Conservation (phyloP, 1,140 invertebrate species). For the Drosophila auraria region DNA sequence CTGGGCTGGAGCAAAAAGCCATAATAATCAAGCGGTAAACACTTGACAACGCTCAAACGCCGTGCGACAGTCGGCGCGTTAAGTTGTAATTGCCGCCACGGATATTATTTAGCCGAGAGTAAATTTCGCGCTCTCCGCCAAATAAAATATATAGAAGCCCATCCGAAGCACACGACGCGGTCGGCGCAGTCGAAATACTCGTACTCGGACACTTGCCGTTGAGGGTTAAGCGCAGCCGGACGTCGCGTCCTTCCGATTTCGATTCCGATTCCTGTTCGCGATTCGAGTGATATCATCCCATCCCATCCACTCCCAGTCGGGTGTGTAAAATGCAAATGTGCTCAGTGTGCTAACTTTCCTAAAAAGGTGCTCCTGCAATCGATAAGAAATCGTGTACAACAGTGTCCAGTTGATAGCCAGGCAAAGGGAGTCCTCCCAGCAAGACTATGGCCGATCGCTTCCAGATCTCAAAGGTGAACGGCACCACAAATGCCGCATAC, state of each 20-base stretch:
- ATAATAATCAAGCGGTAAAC: slow-evolving; percentile 73
- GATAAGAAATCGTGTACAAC: slow-evolving; percentile 14
- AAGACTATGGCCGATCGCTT: slow-evolving; percentile 70
- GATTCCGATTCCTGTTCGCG: slow-evolving; percentile 13
- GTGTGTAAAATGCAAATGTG: slow-evolving; percentile 41
- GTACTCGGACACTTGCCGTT: slow-evolving; percentile 27
- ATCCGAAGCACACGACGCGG: slow-evolving; percentile 13
- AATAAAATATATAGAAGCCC: slow-evolving; percentile 10
- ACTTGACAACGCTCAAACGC: slow-evolving; percentile 68
- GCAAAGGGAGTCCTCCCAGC: slow-evolving; percentile 14
- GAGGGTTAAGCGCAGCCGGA: slow-evolving; percentile 13
- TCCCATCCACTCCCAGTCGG: slow-evolving; percentile 5
- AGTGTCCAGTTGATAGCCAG: slow-evolving; percentile 7
- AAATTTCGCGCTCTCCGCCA: slow-evolving; percentile 21
- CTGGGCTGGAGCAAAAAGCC: slow-evolving; percentile 63
- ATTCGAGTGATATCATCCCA: slow-evolving; percentile 38
- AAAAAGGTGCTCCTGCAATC: slow-evolving; percentile 24
- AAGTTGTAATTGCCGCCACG: slow-evolving; percentile 65
- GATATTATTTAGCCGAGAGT: slow-evolving; percentile 11
- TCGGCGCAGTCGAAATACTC: slow-evolving; percentile 18
- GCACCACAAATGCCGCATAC: slow-evolving; percentile 65
- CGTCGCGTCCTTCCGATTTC: slow-evolving; percentile 19
- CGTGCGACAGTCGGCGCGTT: slow-evolving; percentile 69
- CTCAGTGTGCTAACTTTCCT: slow-evolving; percentile 9
- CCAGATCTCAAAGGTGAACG: slow-evolving; percentile 77